Conservation (phyloP, 1,140 invertebrate species). For the Scylla paramamosain region DNA sequence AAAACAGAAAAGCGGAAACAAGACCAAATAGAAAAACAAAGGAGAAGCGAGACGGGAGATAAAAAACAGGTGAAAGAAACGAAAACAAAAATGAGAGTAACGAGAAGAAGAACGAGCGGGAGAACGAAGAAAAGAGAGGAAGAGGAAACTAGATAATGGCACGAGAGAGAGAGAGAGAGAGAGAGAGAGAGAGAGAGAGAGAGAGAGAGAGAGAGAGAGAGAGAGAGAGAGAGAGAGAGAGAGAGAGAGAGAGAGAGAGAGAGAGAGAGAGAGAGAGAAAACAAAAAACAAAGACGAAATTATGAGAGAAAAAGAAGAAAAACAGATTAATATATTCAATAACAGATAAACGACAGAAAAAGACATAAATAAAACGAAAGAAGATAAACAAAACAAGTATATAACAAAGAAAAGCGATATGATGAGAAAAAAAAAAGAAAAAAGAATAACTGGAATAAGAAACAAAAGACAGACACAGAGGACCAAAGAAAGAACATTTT, state of each 20-base stretch:
- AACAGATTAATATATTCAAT: not conserved
- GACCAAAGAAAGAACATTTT: not conserved
- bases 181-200: not conserved
- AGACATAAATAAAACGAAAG: not conserved
- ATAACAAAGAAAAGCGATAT: not conserved
- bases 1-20: not conserved
- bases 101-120: not conserved
- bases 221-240: conserved; percentile 23
- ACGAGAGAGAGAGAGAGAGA: not conserved
- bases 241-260: conserved; percentile 7
- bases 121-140: conserved; percentile 1
- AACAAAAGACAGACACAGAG: not conserved
- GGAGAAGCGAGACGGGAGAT: not conserved
- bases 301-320: not conserved
- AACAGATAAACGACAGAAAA: not conserved
- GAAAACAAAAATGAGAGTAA: not conserved
- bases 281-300: not conserved
- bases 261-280: not conserved
- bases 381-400: not conserved
- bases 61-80: not conserved
- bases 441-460: not conserved
- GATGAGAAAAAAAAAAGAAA: not conserved
- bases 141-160: not conserved
- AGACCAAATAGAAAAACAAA: not conserved
- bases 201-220: not conserved